Conservation (phyloP, 2,113 vertebrate species). For the Indicator indicator region DNA sequence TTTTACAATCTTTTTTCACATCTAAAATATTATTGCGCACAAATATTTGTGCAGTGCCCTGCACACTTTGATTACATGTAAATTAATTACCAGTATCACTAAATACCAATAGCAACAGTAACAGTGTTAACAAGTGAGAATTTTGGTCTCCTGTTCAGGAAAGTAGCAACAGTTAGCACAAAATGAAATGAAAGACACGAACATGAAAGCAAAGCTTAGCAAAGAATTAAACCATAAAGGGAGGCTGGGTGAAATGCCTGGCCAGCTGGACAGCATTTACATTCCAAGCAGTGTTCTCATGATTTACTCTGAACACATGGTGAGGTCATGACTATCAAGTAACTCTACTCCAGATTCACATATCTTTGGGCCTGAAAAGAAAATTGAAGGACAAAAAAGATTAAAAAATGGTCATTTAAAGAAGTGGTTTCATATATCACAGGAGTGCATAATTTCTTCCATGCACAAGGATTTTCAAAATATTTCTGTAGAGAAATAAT, state of each 20-base stretch:
- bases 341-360: conserved; percentile 1
- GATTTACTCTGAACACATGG: conserved; percentile 52
- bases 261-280: conserved; percentile 56
- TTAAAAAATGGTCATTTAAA: conserved; percentile 21
- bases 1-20: neutral
- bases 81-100: neutral
- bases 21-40: neutral
- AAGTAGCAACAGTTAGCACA: neutral
- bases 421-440: neutral
- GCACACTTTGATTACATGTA: neutral
- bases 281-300: conserved; percentile 42
- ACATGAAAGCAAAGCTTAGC: conserved; percentile 13
- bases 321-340: conserved; percentile 42
- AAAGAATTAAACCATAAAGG: conserved; percentile 20
- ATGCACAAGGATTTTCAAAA: neutral
- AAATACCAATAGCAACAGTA: neutral
- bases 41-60: neutral
- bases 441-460: neutral
- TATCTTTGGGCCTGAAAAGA: neutral
- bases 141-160: neutral
- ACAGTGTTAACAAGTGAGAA: neutral
- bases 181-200: neutral
- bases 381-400: conserved; percentile 3
- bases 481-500: neutral
- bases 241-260: conserved; percentile 3